Evolutionary conservation across 2,113 vertebrate species (phyloP).

Genomic region (Craseonycteris thonglongyai): DNA sequence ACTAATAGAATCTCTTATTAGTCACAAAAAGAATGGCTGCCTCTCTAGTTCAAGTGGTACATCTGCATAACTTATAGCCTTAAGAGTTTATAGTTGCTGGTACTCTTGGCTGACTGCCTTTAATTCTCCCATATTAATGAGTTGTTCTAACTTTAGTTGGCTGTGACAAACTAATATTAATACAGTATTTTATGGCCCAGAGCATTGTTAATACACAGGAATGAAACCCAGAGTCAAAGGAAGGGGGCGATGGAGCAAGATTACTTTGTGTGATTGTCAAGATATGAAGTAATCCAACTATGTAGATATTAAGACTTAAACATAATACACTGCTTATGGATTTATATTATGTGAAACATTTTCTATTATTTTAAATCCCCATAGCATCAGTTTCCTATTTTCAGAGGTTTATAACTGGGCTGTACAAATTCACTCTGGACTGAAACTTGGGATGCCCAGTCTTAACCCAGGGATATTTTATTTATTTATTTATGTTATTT

Average conservation of each 20-base stretch:
- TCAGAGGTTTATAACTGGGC: conserved; percentile 83
- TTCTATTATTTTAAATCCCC: conserved; percentile 89
- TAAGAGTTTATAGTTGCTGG: conserved; percentile 82
- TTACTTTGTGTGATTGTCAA: conserved; percentile 87
- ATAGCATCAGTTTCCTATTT: conserved; percentile 86
- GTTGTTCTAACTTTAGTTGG: conserved; percentile 89
- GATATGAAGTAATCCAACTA: conserved; percentile 85
- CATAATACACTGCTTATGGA: conserved; percentile 86
- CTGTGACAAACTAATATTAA: conserved; percentile 91
- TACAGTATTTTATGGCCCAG: conserved; percentile 87
- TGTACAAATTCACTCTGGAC: conserved; percentile 80
- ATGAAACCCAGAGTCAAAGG: conserved; percentile 82
- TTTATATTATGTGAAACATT: conserved; percentile 89
- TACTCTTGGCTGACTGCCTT: conserved; percentile 84
- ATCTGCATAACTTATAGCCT: conserved; percentile 87
- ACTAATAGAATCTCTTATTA: conserved; percentile 86
- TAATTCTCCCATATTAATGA: conserved; percentile 87
- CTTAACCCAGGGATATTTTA: conserved; percentile 77
- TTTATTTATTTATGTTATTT: conserved; percentile 57
- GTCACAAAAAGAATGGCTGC: conserved; percentile 78
- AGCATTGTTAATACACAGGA: conserved; percentile 86
- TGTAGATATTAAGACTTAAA: conserved; percentile 91
- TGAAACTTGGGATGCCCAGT: conserved; percentile 77
- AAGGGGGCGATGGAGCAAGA: conserved; percentile 74
- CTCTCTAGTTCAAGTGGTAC: conserved; percentile 85